These are phyloP conservation scores for Trissolcus basalis DNA, from an alignment of 1,140 invertebrate genomes.

Conservation along the genomic window DNA sequence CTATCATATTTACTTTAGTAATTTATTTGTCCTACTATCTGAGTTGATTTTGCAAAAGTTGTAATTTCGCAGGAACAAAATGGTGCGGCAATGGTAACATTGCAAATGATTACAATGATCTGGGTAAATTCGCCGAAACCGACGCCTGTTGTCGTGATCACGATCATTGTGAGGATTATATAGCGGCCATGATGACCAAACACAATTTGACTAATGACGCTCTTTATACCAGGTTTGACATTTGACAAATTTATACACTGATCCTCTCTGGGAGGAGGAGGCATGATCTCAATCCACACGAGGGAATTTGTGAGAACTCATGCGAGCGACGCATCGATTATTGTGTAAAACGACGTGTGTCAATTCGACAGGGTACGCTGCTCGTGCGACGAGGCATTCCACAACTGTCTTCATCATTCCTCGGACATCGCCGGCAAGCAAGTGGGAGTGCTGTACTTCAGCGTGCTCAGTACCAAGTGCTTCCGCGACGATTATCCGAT, in stretches of 20 bases:
- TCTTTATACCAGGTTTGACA: conserved; percentile 77
- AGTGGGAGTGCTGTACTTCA: conserved; percentile 83
- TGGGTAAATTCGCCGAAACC: conserved; percentile 80
- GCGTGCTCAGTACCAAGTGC: conserved; percentile 80
- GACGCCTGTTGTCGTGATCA: conserved; percentile 88
- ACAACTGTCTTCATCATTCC: conserved; percentile 79
- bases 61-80: conserved; percentile 77
- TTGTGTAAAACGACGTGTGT: conserved; percentile 3
- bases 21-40: too few species aligned
- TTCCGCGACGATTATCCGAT: conserved; percentile 82
- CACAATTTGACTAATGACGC: conserved; percentile 80
- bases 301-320: not conserved
- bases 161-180: conserved; percentile 83
- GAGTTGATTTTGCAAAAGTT: too few species aligned
- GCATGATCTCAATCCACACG: not conserved
- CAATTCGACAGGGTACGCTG: conserved; percentile 77
- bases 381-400: conserved; percentile 82
- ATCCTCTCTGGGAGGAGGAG: too few species aligned
- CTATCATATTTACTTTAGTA: too few species aligned
- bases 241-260: not conserved
- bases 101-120: conserved; percentile 81
- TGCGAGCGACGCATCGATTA: conserved; percentile 6
- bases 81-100: conserved; percentile 87
- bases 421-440: conserved; percentile 73
- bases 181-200: conserved; percentile 77